Evolutionary conservation across 2,797 vertebrate species (phyloP).

Genomic region (Galago senegalensis): DNA sequence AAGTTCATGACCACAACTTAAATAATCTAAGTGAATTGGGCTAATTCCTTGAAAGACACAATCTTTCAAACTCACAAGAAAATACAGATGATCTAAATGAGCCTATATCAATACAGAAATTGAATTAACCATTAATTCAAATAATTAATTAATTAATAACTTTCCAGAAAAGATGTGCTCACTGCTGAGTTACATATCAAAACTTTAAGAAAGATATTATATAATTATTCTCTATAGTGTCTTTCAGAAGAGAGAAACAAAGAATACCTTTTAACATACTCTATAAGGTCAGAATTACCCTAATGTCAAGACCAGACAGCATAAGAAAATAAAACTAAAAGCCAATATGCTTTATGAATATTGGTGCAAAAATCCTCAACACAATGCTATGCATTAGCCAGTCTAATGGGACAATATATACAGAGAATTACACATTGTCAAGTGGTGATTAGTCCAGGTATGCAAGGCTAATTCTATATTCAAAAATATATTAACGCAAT

Average conservation of each 20-base stretch:
- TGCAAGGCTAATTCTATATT: neutral
- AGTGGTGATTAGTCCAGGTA: neutral
- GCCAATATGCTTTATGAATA: neutral
- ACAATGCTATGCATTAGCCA: neutral
- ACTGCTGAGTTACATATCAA: neutral
- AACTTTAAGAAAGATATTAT: neutral
- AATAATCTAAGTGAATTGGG: neutral
- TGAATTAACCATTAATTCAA: neutral
- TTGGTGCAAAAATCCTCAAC: neutral
- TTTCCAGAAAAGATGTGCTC: neutral
- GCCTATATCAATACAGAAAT: neutral
- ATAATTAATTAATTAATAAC: neutral
- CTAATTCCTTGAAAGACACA: neutral
- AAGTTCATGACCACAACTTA: neutral
- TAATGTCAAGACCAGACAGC: neutral
- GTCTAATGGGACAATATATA: neutral
- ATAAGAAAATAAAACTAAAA: neutral
- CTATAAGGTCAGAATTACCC: neutral
- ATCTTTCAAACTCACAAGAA: neutral
- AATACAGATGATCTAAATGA: neutral
- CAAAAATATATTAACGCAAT: neutral
- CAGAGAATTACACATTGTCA: neutral
- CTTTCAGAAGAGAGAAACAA: neutral
- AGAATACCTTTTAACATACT: neutral
- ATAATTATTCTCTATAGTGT: neutral